Evolutionary conservation across 2,888 invertebrate species (phyloP).

Genomic region (Magallana nippona): DNA sequence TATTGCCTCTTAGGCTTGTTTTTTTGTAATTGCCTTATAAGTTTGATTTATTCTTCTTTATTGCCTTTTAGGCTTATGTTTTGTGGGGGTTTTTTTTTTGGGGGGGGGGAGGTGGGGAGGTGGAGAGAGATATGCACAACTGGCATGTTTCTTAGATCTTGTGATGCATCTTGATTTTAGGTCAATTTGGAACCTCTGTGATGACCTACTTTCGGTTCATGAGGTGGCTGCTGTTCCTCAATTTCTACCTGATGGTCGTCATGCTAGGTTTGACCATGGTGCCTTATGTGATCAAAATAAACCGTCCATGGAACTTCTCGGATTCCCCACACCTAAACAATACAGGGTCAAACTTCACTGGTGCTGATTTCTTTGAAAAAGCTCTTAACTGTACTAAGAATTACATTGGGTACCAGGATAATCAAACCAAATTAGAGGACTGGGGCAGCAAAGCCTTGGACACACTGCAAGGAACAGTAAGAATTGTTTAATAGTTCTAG

Average conservation of each 20-base stretch:
- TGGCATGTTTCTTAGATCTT: neutral
- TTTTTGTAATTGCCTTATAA: no score
- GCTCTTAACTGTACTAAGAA: slow-evolving; percentile 58
- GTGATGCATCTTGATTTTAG: slow-evolving; percentile 55
- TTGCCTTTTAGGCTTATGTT: no score
- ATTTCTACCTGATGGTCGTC: slow-evolving; percentile 86
- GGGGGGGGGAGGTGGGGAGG: no score
- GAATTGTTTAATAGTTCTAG: slow-evolving; percentile 43
- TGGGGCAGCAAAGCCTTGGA: slow-evolving; percentile 60
- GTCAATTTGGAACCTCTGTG: slow-evolving; percentile 80
- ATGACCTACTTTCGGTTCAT: slow-evolving; percentile 88
- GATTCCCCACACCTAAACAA: slow-evolving; percentile 7
- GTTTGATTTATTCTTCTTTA: no score
- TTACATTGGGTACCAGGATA: slow-evolving; percentile 54
- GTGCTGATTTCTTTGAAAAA: slow-evolving; percentile 40
- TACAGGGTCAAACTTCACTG: neutral
- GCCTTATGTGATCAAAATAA: slow-evolving; percentile 81
- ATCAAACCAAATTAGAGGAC: slow-evolving; percentile 38
- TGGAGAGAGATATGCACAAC: neutral
- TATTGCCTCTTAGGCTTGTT: no score
- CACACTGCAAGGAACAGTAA: slow-evolving; percentile 75
- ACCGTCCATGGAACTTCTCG: neutral
- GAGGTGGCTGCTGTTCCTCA: slow-evolving; percentile 91
- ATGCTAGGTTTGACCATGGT: slow-evolving; percentile 87
- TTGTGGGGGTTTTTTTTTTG: no score